Evolutionary conservation across 1,140 invertebrate species (phyloP), one percentile per base, ranked within the genome.

Genomic region (Eriosoma lanigerum): DNA sequence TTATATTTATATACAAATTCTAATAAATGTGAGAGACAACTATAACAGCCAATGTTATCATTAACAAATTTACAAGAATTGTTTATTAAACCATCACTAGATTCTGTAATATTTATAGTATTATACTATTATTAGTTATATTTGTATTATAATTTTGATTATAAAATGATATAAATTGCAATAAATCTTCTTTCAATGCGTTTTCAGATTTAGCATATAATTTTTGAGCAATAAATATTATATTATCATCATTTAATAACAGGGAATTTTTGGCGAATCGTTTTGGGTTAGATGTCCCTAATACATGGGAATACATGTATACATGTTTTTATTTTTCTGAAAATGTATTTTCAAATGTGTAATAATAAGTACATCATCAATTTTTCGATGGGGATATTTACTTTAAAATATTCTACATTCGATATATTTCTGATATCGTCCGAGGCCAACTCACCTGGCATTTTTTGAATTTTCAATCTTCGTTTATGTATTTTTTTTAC

Each of bases 1-100:
- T 58, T 66, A 44, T 66, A 70, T 70, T 50, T 70, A 70, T 70
- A 70, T 24, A 70, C 48, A 70, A 12, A 70, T 70, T 46, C n/a
- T 6, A 70, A 70, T 12, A 48, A 70, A 70, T 70, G 44, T 46
- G 66, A 15, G 46, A 44, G 66, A 24, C 66, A 70, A 70, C 10
- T 46, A n/a, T 19, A 70, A 6, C 32, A 70, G 44, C 10, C 66
- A 21, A 70, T n/a, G 48, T 70, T 38, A 38, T 38, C 21, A 24
- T 70, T 48, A 21, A 10, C n/a, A 46, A 4, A 70, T 19, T 70
- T 3, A 50, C 44, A 26, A 70, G 44, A 46, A 38, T 32, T 66
- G 44, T 66, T 19, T 4, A 38, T 4, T 4, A 66, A 48, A 46
- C 48, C 0, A 48, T 70, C 21, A 48, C 38, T 46, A 26, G n/a